Evolutionary conservation across 1,140 invertebrate species (phyloP).

Genomic region (Achatina immaculata): DNA sequence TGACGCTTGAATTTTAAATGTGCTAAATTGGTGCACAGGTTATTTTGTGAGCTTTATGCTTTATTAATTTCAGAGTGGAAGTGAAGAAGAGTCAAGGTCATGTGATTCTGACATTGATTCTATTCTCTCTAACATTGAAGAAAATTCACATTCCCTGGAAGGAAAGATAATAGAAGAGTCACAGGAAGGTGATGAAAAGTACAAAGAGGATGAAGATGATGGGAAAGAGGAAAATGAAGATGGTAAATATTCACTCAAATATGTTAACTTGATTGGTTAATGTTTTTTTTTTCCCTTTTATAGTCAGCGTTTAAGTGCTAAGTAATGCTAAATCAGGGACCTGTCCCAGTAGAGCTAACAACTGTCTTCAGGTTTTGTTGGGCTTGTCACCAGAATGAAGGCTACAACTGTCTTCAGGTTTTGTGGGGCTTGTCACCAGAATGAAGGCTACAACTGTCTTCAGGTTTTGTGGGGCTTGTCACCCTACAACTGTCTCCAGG

Average conservation of each 20-base stretch:
- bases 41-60: no score
- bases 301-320: conserved; percentile 15
- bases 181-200: not conserved
- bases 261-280: not conserved
- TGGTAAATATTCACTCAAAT: not conserved
- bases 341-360: no score
- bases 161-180: not conserved
- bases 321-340: no score
- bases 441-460: no score
- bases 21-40: no score
- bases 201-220: conserved; percentile 13
- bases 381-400: no score
- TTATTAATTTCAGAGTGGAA: conserved; percentile 25
- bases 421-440: no score
- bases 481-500: no score
- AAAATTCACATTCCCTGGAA: not conserved
- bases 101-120: conserved; percentile 3
- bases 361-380: no score
- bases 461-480: no score
- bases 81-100: conserved; percentile 36
- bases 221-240: not conserved
- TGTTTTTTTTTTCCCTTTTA: not conserved
- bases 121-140: not conserved
- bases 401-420: no score
- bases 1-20: no score